phyloP scores from a whole-genome alignment of 92 coral and sea anemone genomes.

The Heliopora coerulea region DNA sequence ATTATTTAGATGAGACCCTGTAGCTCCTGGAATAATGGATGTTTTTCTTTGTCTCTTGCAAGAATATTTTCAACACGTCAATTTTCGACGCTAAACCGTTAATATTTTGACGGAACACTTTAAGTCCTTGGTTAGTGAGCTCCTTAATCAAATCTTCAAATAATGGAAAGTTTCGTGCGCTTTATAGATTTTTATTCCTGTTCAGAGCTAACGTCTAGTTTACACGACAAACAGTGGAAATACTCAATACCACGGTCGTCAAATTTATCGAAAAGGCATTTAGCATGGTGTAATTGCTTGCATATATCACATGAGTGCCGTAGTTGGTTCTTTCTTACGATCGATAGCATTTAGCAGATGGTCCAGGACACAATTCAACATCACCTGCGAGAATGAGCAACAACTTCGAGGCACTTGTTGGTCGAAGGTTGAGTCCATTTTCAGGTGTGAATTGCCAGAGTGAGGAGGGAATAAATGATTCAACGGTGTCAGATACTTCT shows the following conservation, averaged over 20 bases:
- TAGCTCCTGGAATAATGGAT: conserved; percentile 3
- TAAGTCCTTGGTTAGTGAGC: conserved; percentile 3
- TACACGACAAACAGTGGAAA: not conserved
- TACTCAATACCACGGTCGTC: not conserved
- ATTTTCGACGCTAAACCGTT: conserved; percentile 1
- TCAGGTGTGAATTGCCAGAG: conserved; percentile 26
- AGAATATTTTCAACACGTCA: not conserved
- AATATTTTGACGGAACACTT: conserved; percentile 3
- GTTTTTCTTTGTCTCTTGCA: conserved; percentile 13
- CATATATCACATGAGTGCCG: conserved; percentile 5
- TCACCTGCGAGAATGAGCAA: conserved; percentile 23
- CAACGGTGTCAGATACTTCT: conserved; percentile 8
- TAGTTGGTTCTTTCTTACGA: conserved; percentile 12
- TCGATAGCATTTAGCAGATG: not conserved
- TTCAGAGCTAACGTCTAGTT: not conserved
- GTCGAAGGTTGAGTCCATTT: conserved; percentile 12
- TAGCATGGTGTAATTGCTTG: not conserved
- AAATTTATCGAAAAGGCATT: conserved; percentile 1
- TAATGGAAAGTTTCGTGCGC: not conserved
- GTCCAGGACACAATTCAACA: conserved; percentile 14
- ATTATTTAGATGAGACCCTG: conserved; percentile 7
- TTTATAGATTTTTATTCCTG: not conserved
- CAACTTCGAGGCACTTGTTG: conserved; percentile 4
- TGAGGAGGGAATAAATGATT: conserved; percentile 15
- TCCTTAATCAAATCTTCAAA: not conserved